A percentile compares a stretch with the other conserved stretches of the same genome.
phyloP scores from a whole-genome alignment of 2,113 vertebrate genomes.

The Hippolais icterina region DNA sequence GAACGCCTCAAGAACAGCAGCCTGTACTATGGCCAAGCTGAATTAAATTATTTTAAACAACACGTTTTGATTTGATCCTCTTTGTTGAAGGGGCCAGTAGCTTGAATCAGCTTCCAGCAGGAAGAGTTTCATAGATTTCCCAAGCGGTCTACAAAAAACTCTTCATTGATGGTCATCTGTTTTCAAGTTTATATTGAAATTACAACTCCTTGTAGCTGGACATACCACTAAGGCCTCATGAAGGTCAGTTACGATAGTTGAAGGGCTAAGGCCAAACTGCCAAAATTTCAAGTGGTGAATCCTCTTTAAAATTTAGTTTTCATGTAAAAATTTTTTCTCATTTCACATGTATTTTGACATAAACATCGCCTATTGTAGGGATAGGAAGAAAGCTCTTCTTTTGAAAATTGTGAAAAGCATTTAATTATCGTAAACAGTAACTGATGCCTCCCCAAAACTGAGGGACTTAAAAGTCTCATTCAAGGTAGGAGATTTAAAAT shows the following conservation, averaged over 20 bases:
- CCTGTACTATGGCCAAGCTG: background rate
- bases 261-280: background rate
- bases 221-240: background rate
- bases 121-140: background rate
- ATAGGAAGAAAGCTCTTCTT: background rate
- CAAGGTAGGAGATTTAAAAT: background rate
- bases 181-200: background rate
- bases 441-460: background rate
- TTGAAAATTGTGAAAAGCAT: background rate
- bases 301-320: background rate
- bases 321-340: background rate
- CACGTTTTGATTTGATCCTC: background rate
- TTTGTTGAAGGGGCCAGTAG: background rate
- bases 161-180: background rate
- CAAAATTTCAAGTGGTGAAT: background rate
- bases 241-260: background rate
- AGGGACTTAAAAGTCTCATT: background rate
- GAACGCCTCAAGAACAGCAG: background rate
- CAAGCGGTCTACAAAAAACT: background rate
- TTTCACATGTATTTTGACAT: background rate
- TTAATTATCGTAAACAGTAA: background rate
- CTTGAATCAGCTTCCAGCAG: background rate
- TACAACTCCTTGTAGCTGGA: background rate
- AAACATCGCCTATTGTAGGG: background rate
- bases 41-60: background rate